These are phyloP conservation scores for Nestor notabilis DNA, from an alignment of 2,113 vertebrate genomes.

Conservation along the genomic window DNA sequence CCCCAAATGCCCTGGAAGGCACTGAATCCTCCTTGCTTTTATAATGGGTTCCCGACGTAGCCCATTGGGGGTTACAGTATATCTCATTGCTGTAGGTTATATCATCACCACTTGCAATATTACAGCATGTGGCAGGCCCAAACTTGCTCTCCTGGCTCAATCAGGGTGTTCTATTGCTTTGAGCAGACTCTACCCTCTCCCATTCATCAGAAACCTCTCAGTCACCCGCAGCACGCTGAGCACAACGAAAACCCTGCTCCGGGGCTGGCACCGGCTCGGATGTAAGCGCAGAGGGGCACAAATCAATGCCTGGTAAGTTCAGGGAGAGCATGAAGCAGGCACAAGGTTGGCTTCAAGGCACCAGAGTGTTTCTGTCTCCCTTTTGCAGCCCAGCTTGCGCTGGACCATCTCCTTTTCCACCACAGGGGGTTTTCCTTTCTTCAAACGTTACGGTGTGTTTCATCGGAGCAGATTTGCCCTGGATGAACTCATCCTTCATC, in stretches of 20 bases:
- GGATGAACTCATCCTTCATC: background rate
- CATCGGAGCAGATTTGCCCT: background rate
- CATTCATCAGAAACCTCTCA: background rate
- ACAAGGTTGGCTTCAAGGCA: background rate
- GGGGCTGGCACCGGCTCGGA: background rate
- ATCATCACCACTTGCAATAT: background rate
- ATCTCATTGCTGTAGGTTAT: background rate
- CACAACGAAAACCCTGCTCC: background rate
- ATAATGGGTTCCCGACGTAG: background rate
- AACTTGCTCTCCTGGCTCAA: background rate
- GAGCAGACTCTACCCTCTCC: background rate
- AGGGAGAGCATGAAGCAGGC: background rate
- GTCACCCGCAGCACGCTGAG: background rate
- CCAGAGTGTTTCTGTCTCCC: background rate
- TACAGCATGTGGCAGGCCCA: background rate
- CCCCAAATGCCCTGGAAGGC: background rate
- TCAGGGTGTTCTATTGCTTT: background rate
- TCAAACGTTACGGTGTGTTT: accelerated
- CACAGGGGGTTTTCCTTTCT: background rate
- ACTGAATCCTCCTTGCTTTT: background rate
- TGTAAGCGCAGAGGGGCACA: background rate
- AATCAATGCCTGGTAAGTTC: background rate
- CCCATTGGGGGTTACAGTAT: background rate
- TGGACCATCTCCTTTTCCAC: background rate
- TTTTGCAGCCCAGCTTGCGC: background rate